Evolutionary conservation across 2,888 invertebrate genomes (phyloP), one percentile per base, ranked within the genome.

Genomic region (Lottia gigantea): DNA sequence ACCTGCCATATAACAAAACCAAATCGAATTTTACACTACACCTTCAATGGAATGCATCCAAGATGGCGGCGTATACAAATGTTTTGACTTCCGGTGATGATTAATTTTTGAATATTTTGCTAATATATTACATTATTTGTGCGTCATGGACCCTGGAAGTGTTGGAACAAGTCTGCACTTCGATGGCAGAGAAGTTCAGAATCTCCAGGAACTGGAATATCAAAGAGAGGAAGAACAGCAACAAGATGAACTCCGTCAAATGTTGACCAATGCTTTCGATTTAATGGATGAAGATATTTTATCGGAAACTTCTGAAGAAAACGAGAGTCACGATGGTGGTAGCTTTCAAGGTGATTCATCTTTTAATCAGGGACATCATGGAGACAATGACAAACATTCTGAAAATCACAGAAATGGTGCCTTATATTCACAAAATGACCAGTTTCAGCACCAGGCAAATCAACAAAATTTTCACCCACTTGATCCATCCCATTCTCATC

Each of bases 181-280:
- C 76, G 85, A 86, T 74, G 85, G 83, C 45, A 81, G 82, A 62
- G 83, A 78, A 3, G 68, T 86, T 31, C 85, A 85, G 73, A 81
- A 82, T 55, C 79, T 80, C 46, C 83, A 86, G 63, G 87, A 86
- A 73, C 86, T 79, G 8, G 87, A 87, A 67, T 81, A 80, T 66
- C 78, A 82, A 19, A 76, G 81, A 45, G 87, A 87, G 67, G 86
- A 86, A 55, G 80, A 85, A 67, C 82, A 82, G 23, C 80, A 85
- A 63, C 81, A 85, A 65, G 80, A 84, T 74, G 86, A 87, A 86
- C 69, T 87, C 25, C 75, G 82, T 47, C 79, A 82, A 40, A 71
- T 85, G 62, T 73, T 87, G 67, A 82, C 82, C 0, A 80, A 82
- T 73, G 86, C 83, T 1, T 84, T 86, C 68, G 85, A 84, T 68